Evolutionary conservation across 1,140 invertebrate species (phyloP).

Genomic region (Drosophila grimshawi): DNA sequence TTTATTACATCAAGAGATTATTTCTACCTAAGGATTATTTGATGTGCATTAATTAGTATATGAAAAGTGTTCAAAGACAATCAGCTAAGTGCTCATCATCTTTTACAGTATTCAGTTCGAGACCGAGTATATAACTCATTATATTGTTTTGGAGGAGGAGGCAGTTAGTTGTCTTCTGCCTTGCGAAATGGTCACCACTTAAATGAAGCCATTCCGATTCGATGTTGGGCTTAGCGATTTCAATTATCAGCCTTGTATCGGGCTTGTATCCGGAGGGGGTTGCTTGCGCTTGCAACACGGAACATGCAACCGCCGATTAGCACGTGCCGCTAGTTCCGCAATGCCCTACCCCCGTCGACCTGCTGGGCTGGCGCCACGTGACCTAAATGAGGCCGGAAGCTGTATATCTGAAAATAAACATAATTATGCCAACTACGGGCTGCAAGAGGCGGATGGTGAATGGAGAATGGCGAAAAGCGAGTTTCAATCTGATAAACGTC

Average conservation of each 20-base stretch:
- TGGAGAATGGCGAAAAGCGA: not conserved
- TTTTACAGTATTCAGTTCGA: not conserved
- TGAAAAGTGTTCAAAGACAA: constrained; percentile 46
- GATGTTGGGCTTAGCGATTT: constrained; percentile 69
- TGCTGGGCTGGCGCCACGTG: constrained; percentile 58
- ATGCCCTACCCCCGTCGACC: not conserved
- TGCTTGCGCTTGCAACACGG: constrained; percentile 2
- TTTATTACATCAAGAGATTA: too few relatives aligned
- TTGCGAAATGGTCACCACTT: constrained; percentile 47
- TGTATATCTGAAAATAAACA: constrained; percentile 73
- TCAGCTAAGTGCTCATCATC: constrained; percentile 49
- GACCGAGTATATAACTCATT: not conserved
- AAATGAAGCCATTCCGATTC: constrained; percentile 72
- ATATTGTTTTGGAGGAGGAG: constrained; percentile 12
- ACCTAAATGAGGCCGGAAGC: constrained; percentile 49
- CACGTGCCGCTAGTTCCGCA: constrained; percentile 63
- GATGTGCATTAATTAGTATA: constrained; percentile 27
- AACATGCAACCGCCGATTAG: constrained; percentile 75
- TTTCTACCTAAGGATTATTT: too few relatives aligned
- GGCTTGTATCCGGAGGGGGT: constrained; percentile 3
- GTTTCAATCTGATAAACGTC: constrained; percentile 70
- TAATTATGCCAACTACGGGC: constrained; percentile 59
- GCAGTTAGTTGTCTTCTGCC: not conserved
- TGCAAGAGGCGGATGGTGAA: not conserved
- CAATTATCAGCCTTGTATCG: constrained; percentile 65